Base-by-base conservation (phyloP, 2,888 invertebrate species). In the Calliphora vomitoria region DNA sequence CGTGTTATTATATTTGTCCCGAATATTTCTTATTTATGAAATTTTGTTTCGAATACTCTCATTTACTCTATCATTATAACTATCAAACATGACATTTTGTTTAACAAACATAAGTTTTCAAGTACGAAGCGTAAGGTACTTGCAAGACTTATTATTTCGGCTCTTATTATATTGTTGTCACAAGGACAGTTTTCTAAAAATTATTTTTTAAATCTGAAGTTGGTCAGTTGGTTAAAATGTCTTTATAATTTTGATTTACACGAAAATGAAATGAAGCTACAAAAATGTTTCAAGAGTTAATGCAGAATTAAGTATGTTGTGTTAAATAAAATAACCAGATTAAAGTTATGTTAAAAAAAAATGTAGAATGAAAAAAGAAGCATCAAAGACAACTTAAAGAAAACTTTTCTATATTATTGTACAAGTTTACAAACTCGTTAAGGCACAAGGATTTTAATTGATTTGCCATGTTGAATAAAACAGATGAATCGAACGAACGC, bases 381-480 rank as follows among this genome's bases (percentile, higher is more conserved):
- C 8, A 60, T 20, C 44, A 62, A 71, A 15, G n/a, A 25, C n/a
- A 60, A 47, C 47, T 62, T 18, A 60, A 50, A 50, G 60, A n/a
- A 86, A 82, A 71, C 78, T 82, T 86, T 74, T 79, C 25, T 41
- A 25, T 75, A 58, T 74, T 76, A 79, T 69, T 79, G 69, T 62
- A 68, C 53, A 75, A 82, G 82, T 69, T 86, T 64, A 47, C 62
- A 79, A 86, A 82, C 78, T 86, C 82, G 82, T 79, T 82, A 82
- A 69, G 53, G 79, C 68, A 44, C 62, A 82, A 74, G 69, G 69
- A 82, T 79, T 82, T 82, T 82, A 86, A 86, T 86, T 86, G 86
- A 86, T 86, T 86, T 86, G 78, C 82, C 20, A 78, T 82, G 79
- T 79, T 79, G 62, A 68, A 15, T n/a, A 85, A 82, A 75, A 85